Conservation (phyloP, 2,113 vertebrate genomes). For the Chlamydotis undulata region DNA sequence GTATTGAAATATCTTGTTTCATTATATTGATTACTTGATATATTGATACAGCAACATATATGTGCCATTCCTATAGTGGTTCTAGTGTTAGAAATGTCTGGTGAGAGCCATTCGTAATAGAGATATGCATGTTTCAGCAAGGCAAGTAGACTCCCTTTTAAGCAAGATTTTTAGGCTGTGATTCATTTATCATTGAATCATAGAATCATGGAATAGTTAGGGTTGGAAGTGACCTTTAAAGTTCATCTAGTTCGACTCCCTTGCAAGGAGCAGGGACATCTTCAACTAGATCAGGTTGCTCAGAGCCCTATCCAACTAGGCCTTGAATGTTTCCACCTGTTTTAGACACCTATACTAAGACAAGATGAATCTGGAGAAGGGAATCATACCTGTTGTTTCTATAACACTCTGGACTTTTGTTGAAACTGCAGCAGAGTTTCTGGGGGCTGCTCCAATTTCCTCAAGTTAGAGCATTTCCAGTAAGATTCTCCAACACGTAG, state of each 20-base stretch:
- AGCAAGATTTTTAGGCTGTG: conserved; percentile 23
- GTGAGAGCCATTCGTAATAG: background rate
- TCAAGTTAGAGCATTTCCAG: background rate
- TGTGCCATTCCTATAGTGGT: background rate
- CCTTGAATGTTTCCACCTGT: background rate
- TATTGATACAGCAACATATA: background rate
- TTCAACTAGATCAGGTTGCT: too few species aligned
- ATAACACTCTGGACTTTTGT: background rate
- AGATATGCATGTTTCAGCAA: background rate
- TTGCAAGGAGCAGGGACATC: too few species aligned
- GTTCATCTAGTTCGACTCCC: too few species aligned
- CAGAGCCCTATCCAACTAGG: too few species aligned
- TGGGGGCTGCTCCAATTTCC: background rate
- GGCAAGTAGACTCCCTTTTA: background rate
- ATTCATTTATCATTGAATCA: conserved; percentile 24
- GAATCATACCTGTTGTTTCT: background rate
- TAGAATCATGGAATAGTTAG: too few species aligned
- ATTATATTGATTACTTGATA: background rate
- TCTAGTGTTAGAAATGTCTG: background rate
- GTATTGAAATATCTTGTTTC: background rate
- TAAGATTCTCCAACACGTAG: background rate
- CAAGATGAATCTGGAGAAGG: conserved; percentile 33
- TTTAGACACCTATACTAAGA: conserved; percentile 56
- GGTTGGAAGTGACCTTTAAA: too few species aligned
- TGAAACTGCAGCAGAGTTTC: background rate